A percentile compares a stretch with the other conserved stretches of the same genome.
These are phyloP conservation scores for Oophaga pumilio DNA, from an alignment of 2,113 vertebrate genomes.

Conservation along the genomic window DNA sequence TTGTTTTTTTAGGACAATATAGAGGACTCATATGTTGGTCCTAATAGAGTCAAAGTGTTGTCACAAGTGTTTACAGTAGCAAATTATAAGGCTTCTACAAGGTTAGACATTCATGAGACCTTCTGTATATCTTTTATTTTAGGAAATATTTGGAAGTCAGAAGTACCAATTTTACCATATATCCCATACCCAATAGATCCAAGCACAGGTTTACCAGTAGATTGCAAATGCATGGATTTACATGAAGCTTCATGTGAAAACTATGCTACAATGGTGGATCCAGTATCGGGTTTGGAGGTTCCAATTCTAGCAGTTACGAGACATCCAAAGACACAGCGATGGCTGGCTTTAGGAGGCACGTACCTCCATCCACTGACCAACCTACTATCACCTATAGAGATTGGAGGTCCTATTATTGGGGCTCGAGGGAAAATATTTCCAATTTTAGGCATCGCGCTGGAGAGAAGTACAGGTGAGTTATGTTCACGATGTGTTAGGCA, in stretches of 20 bases:
- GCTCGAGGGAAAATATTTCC: conserved; percentile 73
- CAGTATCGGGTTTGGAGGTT: conserved; percentile 78
- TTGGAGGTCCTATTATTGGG: conserved; percentile 80
- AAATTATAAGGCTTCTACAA: too few relatives aligned
- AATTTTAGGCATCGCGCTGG: conserved; percentile 77
- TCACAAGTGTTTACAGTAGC: too few relatives aligned
- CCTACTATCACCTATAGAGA: conserved; percentile 77
- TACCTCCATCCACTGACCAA: conserved; percentile 81
- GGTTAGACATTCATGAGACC: neutral
- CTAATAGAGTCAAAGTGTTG: too few relatives aligned
- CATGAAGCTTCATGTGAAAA: conserved; percentile 64
- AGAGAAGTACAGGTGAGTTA: conserved; percentile 78
- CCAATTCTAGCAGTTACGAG: conserved; percentile 84
- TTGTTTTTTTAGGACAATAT: too few relatives aligned
- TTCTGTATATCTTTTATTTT: neutral
- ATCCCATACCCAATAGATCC: conserved; percentile 77
- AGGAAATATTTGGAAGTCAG: conserved; percentile 73
- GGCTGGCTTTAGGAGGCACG: conserved; percentile 79
- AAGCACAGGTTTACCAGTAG: conserved; percentile 67
- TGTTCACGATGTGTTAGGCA: neutral
- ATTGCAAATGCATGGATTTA: conserved; percentile 69
- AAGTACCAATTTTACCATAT: conserved; percentile 77
- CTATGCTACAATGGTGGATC: conserved; percentile 82
- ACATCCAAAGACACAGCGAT: conserved; percentile 78
- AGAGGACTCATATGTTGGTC: too few relatives aligned